Conservation (phyloP, 2,113 vertebrate genomes). For the Dolichallabes microphthalmus region DNA sequence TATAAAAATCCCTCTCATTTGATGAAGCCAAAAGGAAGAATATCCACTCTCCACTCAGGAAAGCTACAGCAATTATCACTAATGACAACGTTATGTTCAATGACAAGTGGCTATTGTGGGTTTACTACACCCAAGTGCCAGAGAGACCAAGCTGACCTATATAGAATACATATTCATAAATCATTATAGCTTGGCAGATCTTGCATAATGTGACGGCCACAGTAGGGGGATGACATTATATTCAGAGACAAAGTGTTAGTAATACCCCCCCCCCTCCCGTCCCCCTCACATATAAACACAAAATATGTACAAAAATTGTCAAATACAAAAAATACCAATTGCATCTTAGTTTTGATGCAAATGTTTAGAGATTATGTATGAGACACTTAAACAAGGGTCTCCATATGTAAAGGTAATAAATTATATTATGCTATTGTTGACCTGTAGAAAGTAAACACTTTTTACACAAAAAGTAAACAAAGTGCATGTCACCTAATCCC, state of each 20-base stretch:
- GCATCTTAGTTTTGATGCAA: not conserved
- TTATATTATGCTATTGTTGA: not conserved
- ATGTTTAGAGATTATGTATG: not conserved
- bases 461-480: not conserved
- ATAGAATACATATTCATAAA: slow-evolving; percentile 46
- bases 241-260: slow-evolving; percentile 8
- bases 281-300: not conserved
- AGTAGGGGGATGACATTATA: not conserved
- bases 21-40: not conserved
- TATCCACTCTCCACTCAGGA: not conserved
- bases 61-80: not conserved
- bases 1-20: slow-evolving; percentile 10
- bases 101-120: slow-evolving; percentile 16
- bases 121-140: slow-evolving; percentile 16
- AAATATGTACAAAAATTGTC: not conserved
- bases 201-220: slow-evolving; percentile 24
- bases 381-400: not conserved
- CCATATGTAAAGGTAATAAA: not conserved
- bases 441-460: not conserved
- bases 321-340: not conserved
- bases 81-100: slow-evolving; percentile 40
- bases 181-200: slow-evolving; percentile 33
- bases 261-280: not conserved
- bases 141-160: slow-evolving; percentile 24
- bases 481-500: slow-evolving; percentile 6